These are phyloP conservation scores for Chlorocebus sabaeus DNA, from an alignment of 2,113 vertebrate genomes.

Conservation along the genomic window DNA sequence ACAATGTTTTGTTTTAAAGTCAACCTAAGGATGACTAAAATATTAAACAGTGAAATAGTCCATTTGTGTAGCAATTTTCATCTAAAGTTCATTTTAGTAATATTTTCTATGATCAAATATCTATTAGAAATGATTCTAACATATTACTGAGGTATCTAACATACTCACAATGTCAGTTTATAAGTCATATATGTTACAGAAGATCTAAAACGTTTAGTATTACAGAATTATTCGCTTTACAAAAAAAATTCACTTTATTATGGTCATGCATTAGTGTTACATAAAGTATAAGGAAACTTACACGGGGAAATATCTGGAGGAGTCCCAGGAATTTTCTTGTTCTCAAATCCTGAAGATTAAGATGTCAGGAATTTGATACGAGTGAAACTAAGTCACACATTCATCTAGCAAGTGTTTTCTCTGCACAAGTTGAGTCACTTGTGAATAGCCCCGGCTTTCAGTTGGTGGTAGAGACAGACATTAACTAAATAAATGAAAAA, in stretches of 20 bases:
- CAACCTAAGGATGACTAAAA: background rate
- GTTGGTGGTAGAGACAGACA: background rate
- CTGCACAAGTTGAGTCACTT: background rate
- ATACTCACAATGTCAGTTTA: background rate
- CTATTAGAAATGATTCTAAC: background rate
- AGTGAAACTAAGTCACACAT: background rate
- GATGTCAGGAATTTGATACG: background rate
- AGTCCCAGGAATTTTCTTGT: background rate
- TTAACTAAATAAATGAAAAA: background rate
- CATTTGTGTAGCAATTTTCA: background rate
- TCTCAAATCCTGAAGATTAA: background rate
- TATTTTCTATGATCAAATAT: background rate
- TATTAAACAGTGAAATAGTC: background rate
- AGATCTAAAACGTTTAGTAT: background rate
- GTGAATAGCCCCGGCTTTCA: background rate
- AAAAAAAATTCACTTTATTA: background rate
- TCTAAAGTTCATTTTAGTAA: background rate
- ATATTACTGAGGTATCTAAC: background rate
- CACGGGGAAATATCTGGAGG: background rate
- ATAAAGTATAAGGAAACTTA: background rate
- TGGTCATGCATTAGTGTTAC: background rate
- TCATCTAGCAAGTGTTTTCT: background rate
- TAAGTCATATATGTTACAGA: background rate
- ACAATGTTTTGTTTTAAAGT: background rate
- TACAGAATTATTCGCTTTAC: background rate